Evolutionary conservation across 2,113 vertebrate species (phyloP), one percentile per base, ranked within the genome.

Genomic region (Tupaia chinensis): DNA sequence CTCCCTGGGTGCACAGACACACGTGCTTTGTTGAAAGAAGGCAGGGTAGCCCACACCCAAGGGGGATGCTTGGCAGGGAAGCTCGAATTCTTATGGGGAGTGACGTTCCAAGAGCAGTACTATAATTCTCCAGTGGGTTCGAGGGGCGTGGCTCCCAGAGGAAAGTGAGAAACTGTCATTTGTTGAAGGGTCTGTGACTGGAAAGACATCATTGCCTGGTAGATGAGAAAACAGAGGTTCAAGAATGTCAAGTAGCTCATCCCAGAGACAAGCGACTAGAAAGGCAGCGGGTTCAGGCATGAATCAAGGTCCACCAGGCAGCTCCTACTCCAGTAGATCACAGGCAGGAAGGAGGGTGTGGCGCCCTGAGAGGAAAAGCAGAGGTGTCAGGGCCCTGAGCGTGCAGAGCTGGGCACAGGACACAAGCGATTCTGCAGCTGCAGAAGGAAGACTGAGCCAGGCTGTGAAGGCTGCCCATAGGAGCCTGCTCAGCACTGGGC

Each of bases 401-500:
- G 13, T 1, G 0, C 54, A 11, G 12, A 44, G 44, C 44, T 44
- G 9, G 15, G 1, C 4, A 34, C 2, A 13, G 78, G 65, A 53
- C 8, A 11, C 5, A 20, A 53, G 65, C n/a, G 56, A 34, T 10
- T 65, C 58, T 20, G 54, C 32, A 65, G 61, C 29, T 76, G 56
- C 25, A 7, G 53, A n/a, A 65, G 85, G 23, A 44, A 58, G 66
- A 60, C 60, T 4, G 34, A 23, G 1, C 5, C 44, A 17, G n/a
- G 16, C 0, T 85, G n/a, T 56, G 93, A n/a, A 23, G 1, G 15
- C 7, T 60, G 70, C 65, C 6, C 5, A 0, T 14, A 7, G 2
- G 34, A 74, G 53, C 27, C 23, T 65, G 27, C 53, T 9, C 44
- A 79, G 16, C 19, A n/a, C 10, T 25, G 7, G 13, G 29, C 9